Evolutionary conservation across 2,888 invertebrate genomes (phyloP).

Genomic region (Teleogryllus oceanicus): DNA sequence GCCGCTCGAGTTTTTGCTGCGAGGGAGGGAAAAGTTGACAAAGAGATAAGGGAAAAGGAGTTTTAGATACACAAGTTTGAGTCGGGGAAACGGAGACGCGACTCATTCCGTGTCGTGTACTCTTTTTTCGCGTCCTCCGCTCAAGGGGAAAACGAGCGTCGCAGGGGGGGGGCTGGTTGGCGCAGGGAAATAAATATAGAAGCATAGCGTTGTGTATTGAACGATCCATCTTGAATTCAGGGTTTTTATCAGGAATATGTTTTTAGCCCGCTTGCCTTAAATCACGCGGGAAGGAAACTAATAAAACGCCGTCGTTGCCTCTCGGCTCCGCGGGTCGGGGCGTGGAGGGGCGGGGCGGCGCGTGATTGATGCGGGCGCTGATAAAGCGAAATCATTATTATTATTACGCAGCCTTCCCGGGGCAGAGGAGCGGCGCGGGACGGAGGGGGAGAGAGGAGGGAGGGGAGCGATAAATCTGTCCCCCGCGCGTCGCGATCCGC

Average conservation of each 20-base stretch:
- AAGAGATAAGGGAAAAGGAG: background rate
- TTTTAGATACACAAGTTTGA: conserved; percentile 1
- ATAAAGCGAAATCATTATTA: too few relatives aligned
- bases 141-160: background rate
- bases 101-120: background rate
- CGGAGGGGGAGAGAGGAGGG: too few relatives aligned
- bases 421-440: too few relatives aligned
- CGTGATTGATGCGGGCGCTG: too few relatives aligned
- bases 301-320: background rate
- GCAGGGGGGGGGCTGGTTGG: background rate
- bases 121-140: background rate
- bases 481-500: too few relatives aligned
- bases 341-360: too few relatives aligned
- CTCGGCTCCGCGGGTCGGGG: too few relatives aligned
- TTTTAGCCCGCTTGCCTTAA: background rate
- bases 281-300: background rate
- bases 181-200: background rate
- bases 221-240: conserved; percentile 7
- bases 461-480: too few relatives aligned
- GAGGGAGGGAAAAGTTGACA: background rate
- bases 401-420: too few relatives aligned
- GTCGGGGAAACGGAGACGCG: background rate
- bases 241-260: background rate
- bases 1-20: background rate
- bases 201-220: background rate